A percentile compares a stretch with the other conserved stretches of the same genome.
These are phyloP conservation scores for Panurus biarmicus DNA, from an alignment of 2,113 vertebrate species.

Conservation along the genomic window DNA sequence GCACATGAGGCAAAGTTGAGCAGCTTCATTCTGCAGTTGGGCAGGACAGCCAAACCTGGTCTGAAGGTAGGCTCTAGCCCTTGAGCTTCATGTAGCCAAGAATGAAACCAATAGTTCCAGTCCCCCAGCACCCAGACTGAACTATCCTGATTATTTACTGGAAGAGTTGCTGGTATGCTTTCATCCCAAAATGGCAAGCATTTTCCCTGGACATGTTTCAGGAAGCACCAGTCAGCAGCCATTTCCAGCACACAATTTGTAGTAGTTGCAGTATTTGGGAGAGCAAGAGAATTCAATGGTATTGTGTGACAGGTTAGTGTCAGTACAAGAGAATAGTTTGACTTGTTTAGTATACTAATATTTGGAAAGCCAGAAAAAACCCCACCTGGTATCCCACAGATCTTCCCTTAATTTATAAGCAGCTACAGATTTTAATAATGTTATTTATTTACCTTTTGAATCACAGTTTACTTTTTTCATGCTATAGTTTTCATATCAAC, in stretches of 20 bases:
- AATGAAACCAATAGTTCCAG: neutral
- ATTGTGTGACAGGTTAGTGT: neutral
- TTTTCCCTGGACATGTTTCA: neutral
- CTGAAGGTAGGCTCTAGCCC: neutral
- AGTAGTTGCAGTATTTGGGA: neutral
- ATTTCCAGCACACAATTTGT: neutral
- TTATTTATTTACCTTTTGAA: neutral
- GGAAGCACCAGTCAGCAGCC: neutral
- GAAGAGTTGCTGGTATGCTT: neutral
- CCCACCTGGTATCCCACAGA: accelerated
- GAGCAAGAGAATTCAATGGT: neutral
- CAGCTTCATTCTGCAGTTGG: neutral
- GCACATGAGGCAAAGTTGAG: neutral
- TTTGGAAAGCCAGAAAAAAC: neutral
- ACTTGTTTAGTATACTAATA: neutral
- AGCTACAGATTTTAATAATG: neutral
- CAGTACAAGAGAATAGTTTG: neutral
- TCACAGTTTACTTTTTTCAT: neutral
- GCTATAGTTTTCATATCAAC: neutral
- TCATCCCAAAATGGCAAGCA: neutral
- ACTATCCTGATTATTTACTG: neutral
- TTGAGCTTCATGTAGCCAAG: neutral
- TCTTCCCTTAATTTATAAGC: neutral
- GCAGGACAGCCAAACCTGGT: neutral
- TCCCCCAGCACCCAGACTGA: neutral